Conservation (phyloP, 2,888 invertebrate species). For the Augochlorella aurata region DNA sequence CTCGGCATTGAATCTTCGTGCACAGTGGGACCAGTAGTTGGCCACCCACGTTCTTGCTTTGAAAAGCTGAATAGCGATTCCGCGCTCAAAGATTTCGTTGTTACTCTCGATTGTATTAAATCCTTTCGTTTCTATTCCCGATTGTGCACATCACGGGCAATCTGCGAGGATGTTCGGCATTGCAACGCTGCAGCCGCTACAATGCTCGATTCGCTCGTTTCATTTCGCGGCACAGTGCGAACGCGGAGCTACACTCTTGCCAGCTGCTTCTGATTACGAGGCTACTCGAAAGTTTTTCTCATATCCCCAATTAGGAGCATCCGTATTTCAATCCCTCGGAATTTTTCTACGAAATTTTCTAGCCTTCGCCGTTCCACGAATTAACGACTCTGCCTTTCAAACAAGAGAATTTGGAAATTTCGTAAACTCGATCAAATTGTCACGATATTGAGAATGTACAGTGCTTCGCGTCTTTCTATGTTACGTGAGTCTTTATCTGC, state of each 20-base stretch:
- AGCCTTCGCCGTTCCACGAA: neutral
- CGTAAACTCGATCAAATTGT: neutral
- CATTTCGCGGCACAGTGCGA: conserved; percentile 9
- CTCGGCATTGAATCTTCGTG: conserved; percentile 41
- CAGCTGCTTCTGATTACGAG: neutral
- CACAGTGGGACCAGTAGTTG: conserved; percentile 24
- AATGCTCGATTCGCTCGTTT: conserved; percentile 21
- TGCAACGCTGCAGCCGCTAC: neutral
- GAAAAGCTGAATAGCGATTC: conserved; percentile 37
- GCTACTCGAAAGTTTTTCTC: neutral
- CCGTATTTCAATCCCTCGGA: neutral
- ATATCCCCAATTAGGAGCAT: neutral
- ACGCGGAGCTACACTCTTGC: neutral
- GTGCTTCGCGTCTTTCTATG: conserved; percentile 3
- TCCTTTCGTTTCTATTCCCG: conserved; percentile 23
- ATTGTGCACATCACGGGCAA: conserved; percentile 21
- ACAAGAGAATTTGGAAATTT: neutral
- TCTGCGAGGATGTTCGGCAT: conserved; percentile 8
- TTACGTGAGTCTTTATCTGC: conserved; percentile 9
- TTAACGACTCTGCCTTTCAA: neutral
- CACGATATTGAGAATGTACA: neutral
- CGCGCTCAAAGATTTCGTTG: conserved; percentile 29
- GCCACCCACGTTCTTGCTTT: conserved; percentile 37
- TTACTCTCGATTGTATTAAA: conserved; percentile 52
- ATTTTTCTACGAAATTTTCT: neutral